Evolutionary conservation across 1,140 invertebrate species (phyloP), one percentile per base, ranked within the genome.

Genomic region (Caenorhabditis brenneri): DNA sequence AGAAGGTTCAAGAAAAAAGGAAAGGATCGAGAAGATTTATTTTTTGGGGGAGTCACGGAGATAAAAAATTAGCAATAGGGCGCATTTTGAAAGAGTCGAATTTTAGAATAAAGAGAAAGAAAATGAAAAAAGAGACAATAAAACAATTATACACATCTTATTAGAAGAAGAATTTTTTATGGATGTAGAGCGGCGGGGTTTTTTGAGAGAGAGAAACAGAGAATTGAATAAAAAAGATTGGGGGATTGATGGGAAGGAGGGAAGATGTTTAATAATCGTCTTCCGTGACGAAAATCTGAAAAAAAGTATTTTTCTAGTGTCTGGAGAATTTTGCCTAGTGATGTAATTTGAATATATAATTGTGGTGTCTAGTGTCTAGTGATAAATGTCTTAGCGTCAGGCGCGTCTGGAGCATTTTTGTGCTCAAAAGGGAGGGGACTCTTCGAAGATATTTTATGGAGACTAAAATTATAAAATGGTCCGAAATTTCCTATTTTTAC

Each of bases 231-330:
- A 10, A 55, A 29, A 10, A 27, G 5, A 55, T 55, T 24, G 53
- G 15, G 48, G 48, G 0, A 16, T 9, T 16, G 42, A 46, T 46
- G 42, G 16, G n/a, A n/a, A n/a, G n/a, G n/a, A n/a, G n/a, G 15
- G 48, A 51, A 19, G 36, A 36, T 74, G 65, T 31, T 80, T 55
- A 83, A 46, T 83, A 83, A 46, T 85, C 84, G 49, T 85, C 84
- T 53, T 85, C 84, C 84, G 69, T 85, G 46, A 85, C 84, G 84
- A 84, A 85, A 55, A 85, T 81, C 84, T 85, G 80, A 33, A 85
- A 46, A 39, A 15, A 80, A 9, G 22, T 39, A 1, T 46, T 15
- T n/a, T 36, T 12, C n/a, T 6, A 24, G 39, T 42, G 5, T 12
- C 12, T 42, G 39, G 27, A 36, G 27, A 16, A 81, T n/a, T n/a